These are phyloP conservation scores for Arctopsyche grandis DNA, from an alignment of 1,140 invertebrate genomes.

Conservation along the genomic window DNA sequence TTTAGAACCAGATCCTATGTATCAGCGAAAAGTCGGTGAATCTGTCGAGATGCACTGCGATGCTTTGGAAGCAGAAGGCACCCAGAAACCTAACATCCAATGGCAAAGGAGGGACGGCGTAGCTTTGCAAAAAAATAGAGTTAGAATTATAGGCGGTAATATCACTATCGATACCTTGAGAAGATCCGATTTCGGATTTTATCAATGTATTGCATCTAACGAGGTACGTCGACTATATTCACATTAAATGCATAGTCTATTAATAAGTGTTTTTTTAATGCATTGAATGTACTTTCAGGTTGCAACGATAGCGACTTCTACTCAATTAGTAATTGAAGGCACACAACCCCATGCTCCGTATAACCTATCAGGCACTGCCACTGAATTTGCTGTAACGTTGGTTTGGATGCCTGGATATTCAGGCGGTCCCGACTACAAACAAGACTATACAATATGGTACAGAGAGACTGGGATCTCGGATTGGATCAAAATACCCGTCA, in stretches of 20 bases:
- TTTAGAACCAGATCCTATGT: constrained; percentile 84
- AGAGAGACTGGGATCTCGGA: constrained; percentile 82
- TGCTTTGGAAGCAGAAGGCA: constrained; percentile 88
- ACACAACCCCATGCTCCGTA: constrained; percentile 96
- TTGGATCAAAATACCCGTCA: constrained; percentile 94
- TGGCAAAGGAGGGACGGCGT: constrained; percentile 90
- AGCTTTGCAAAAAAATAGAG: constrained; percentile 81
- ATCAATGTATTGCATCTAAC: constrained; percentile 94
- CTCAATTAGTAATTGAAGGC: constrained; percentile 92
- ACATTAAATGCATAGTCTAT: not conserved
- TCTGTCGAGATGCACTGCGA: constrained; percentile 94
- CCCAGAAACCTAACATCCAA: constrained; percentile 87
- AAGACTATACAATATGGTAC: constrained; percentile 95
- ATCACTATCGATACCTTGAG: constrained; percentile 89
- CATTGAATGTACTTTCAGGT: constrained; percentile 65
- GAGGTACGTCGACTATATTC: constrained; percentile 66
- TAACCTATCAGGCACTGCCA: constrained; percentile 88
- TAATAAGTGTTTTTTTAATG: constrained; percentile 17
- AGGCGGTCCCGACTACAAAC: constrained; percentile 92
- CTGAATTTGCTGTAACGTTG: constrained; percentile 89
- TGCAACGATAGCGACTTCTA: constrained; percentile 88
- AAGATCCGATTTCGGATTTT: constrained; percentile 91
- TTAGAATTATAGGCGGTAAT: constrained; percentile 84
- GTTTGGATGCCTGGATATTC: constrained; percentile 95
- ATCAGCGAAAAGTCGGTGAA: constrained; percentile 88